Conservation (phyloP, 1,140 invertebrate genomes). For the Aphaenogaster ashmeadi region DNA sequence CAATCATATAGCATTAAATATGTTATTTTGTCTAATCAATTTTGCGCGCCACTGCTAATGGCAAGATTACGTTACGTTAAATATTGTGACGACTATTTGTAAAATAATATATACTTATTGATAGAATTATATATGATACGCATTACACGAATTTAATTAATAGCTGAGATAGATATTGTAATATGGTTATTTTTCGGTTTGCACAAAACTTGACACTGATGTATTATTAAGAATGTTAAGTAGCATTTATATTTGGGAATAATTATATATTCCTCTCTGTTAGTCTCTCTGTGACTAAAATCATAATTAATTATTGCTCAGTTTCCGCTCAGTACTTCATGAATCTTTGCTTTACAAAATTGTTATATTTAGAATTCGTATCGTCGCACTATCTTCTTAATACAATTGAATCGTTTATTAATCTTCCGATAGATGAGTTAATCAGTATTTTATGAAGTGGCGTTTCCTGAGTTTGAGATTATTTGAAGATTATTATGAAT, state of each 20-base stretch:
- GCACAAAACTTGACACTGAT: neutral
- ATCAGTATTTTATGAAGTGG: conserved; percentile 14
- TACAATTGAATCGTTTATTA: conserved; percentile 23
- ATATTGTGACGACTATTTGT: neutral
- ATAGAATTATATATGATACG: neutral
- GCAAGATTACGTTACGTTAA: neutral
- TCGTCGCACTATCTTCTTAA: neutral
- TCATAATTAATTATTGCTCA: conserved; percentile 25
- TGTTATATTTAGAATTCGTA: conserved; percentile 10
- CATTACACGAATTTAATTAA: conserved; percentile 26
- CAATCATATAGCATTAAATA: neutral
- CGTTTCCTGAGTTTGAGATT: conserved; percentile 14
- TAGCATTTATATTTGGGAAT: neutral
- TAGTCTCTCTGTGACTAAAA: neutral
- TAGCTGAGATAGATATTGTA: neutral
- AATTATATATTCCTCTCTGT: neutral
- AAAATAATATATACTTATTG: conserved; percentile 25
- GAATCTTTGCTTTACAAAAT: neutral
- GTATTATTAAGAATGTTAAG: neutral
- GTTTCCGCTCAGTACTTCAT: neutral
- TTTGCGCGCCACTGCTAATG: neutral
- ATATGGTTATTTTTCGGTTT: neutral
- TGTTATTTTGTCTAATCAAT: conserved; percentile 25
- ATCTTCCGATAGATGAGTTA: neutral
- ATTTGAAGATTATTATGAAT: conserved; percentile 39